A percentile compares a stretch with the other conserved stretches of the same genome.
These are phyloP conservation scores for Alviniconcha marisindica DNA, from an alignment of 1,140 invertebrate species.

Conservation along the genomic window DNA sequence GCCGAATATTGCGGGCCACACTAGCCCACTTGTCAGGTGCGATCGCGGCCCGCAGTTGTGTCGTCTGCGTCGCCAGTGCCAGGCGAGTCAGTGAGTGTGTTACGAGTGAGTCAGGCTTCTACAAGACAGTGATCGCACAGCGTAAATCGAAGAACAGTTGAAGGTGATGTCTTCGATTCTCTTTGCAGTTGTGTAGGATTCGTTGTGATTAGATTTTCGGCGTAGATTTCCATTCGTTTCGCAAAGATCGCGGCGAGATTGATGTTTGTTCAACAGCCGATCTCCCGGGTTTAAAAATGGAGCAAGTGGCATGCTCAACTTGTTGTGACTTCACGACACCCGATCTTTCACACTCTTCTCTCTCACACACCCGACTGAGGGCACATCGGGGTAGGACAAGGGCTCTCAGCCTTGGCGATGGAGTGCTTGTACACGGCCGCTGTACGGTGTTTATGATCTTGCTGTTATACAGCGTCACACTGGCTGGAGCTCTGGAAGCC, in stretches of 20 bases:
- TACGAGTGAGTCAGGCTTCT: neutral
- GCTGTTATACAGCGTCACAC: neutral
- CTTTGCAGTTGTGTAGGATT: too few species aligned
- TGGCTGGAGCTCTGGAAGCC: neutral
- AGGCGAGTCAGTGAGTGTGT: neutral
- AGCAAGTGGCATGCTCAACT: neutral
- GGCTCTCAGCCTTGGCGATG: neutral
- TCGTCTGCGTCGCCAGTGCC: conserved; percentile 12
- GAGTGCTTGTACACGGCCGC: neutral
- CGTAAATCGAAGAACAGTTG: too few species aligned
- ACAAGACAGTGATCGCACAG: too few species aligned
- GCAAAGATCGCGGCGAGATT: too few species aligned
- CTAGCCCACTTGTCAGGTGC: neutral
- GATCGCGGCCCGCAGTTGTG: neutral
- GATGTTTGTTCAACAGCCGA: too few species aligned
- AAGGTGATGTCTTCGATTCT: too few species aligned
- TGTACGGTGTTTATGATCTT: neutral
- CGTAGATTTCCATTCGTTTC: too few species aligned
- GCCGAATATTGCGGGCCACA: neutral
- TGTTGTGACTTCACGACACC: conserved; percentile 11
- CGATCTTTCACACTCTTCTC: conserved; percentile 5
- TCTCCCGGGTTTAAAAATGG: too few species aligned
- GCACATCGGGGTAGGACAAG: neutral
- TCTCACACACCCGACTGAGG: conserved; percentile 8
- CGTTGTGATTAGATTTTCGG: too few species aligned